These are phyloP conservation scores for Aplysia californica DNA, from an alignment of 1,140 invertebrate genomes.

Conservation along the genomic window DNA sequence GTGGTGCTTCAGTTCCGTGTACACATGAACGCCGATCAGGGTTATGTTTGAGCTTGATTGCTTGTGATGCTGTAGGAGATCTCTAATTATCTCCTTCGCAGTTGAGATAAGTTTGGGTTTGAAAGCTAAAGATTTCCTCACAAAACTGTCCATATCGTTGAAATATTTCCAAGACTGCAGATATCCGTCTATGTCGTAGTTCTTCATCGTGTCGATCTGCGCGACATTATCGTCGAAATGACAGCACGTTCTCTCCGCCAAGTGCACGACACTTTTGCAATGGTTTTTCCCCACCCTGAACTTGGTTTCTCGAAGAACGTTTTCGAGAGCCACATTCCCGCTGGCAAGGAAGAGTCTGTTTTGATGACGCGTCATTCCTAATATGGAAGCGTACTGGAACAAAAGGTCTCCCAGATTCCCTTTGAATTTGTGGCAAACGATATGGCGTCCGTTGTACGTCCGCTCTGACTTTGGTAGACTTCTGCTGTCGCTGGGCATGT, in stretches of 20 bases:
- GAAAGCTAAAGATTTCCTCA: slow-evolving; percentile 44
- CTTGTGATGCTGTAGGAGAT: slow-evolving; percentile 8
- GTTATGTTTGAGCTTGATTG: slow-evolving; percentile 14
- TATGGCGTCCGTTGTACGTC: slow-evolving; percentile 18
- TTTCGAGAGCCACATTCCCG: slow-evolving; percentile 8
- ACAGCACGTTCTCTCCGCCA: slow-evolving; percentile 23
- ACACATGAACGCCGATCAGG: slow-evolving; percentile 48
- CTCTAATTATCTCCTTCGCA: slow-evolving; percentile 22
- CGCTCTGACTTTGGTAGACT: slow-evolving; percentile 7
- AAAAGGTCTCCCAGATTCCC: slow-evolving; percentile 51
- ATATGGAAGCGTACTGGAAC: slow-evolving; percentile 49
- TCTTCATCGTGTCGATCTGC: slow-evolving; percentile 25
- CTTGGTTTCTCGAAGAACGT: slow-evolving; percentile 24
- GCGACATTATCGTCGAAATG: slow-evolving; percentile 34
- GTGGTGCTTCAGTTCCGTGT: slow-evolving; percentile 46
- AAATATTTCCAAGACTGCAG: slow-evolving; percentile 56
- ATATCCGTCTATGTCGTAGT: slow-evolving; percentile 34
- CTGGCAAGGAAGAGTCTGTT: slow-evolving; percentile 34
- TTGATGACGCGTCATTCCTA: slow-evolving; percentile 33
- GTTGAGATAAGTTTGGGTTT: slow-evolving; percentile 24
- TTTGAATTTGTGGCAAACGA: slow-evolving; percentile 33
- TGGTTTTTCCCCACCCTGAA: neutral
- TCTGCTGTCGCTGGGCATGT: slow-evolving; percentile 13
- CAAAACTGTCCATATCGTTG: slow-evolving; percentile 20
- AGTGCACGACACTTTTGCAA: neutral